Percentiles rank a stretch among this genome's conserved stretches.
These are phyloP conservation scores for Drosophila mauritiana DNA, from an alignment of 1,140 invertebrate species.

Conservation along the genomic window DNA sequence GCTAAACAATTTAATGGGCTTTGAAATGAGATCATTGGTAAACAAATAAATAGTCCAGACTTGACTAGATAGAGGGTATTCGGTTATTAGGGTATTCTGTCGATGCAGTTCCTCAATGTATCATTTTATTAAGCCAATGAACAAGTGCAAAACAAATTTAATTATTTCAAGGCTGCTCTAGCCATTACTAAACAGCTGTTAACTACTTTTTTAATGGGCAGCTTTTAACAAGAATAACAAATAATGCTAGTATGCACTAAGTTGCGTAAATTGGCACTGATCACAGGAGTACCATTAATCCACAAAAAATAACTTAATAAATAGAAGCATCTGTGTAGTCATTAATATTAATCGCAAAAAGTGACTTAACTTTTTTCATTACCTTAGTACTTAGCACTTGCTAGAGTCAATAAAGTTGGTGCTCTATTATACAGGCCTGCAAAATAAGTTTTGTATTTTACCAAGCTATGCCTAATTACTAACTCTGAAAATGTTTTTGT, in stretches of 20 bases:
- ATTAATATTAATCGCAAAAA: neutral
- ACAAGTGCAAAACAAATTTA: neutral
- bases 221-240: too few relatives aligned
- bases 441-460: too few relatives aligned
- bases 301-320: neutral
- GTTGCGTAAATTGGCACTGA: too few relatives aligned
- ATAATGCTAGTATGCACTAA: too few relatives aligned
- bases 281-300: neutral
- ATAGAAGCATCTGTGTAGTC: neutral
- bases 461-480: too few relatives aligned
- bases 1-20: neutral
- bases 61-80: too few relatives aligned
- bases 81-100: neutral
- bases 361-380: neutral
- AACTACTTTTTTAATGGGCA: too few relatives aligned
- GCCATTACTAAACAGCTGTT: neutral
- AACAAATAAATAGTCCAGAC: neutral
- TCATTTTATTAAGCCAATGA: neutral
- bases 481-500: too few relatives aligned
- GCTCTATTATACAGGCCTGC: neutral
- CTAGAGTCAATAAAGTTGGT: neutral
- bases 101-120: neutral
- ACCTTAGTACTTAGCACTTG: slow-evolving; percentile 1
- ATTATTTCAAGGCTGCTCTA: neutral
- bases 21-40: neutral